Evolutionary conservation across 2,113 vertebrate genomes (phyloP).

Genomic region (Columba janthina): DNA sequence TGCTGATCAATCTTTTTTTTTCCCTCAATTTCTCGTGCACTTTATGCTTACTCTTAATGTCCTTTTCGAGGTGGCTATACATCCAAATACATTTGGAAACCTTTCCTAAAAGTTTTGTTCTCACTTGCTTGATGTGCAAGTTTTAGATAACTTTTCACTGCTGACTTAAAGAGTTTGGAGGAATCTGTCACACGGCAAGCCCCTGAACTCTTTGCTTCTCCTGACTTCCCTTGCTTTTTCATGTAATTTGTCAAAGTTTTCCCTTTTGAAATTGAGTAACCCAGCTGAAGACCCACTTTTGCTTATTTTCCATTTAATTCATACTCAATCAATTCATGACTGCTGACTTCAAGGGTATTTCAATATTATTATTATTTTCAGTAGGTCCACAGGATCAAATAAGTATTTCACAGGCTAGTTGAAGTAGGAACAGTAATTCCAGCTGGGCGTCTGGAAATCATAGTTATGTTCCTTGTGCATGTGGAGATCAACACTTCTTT

Average conservation of each 20-base stretch:
- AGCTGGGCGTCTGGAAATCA: neutral
- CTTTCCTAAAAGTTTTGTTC: constrained; percentile 51
- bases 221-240: constrained; percentile 22
- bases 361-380: neutral
- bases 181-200: neutral
- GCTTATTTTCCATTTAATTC: constrained; percentile 5
- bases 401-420: neutral
- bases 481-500: neutral
- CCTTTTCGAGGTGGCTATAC: constrained; percentile 43
- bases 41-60: constrained; percentile 62
- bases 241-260: constrained; percentile 34
- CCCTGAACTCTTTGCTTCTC: constrained; percentile 33
- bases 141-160: constrained; percentile 49
- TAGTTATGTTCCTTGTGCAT: neutral
- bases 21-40: neutral
- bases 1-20: constrained; percentile 63
- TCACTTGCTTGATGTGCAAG: constrained; percentile 54
- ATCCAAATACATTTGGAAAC: constrained; percentile 54
- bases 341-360: neutral
- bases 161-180: constrained; percentile 57
- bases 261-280: neutral
- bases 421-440: neutral
- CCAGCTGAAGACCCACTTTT: neutral
- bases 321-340: neutral
- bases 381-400: neutral